A percentile compares a stretch with the other conserved stretches of the same genome.
Evolutionary conservation across 2,113 vertebrate genomes (phyloP).

Genomic region (Pseudorhombus dupliciocellatus): DNA sequence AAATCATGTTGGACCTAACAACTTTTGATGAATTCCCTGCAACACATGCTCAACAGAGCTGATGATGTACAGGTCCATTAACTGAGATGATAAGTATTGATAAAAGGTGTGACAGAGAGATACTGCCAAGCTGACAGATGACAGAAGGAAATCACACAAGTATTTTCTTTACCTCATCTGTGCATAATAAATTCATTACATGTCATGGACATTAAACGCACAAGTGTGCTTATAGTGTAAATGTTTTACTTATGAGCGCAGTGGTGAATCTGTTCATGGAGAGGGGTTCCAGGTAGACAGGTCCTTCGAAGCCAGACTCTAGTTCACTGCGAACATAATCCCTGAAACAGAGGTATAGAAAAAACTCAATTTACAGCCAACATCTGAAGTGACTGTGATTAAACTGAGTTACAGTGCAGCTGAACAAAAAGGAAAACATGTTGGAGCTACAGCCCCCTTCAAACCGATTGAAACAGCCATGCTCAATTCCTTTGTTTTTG

Average conservation of each 20-base stretch:
- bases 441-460: no score
- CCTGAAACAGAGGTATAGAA: constrained; percentile 77
- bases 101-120: no score
- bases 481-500: no score
- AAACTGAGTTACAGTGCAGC: background rate
- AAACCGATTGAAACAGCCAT: no score
- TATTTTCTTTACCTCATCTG: no score
- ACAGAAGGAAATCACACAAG: background rate
- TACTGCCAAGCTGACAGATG: no score
- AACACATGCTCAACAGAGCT: background rate
- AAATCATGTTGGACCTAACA: background rate
- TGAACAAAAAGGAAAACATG: no score
- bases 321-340: constrained; percentile 97
- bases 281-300: constrained; percentile 94
- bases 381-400: background rate
- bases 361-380: constrained; percentile 18
- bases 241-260: constrained; percentile 90
- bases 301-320: constrained; percentile 94
- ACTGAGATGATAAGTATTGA: no score
- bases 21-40: background rate
- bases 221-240: background rate
- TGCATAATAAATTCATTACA: background rate
- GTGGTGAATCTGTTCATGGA: constrained; percentile 98
- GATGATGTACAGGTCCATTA: background rate
- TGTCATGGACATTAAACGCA: background rate